Evolutionary conservation across 1,140 invertebrate species (phyloP), one percentile per base, ranked within the genome.

Genomic region (Maconellicoccus hirsutus): DNA sequence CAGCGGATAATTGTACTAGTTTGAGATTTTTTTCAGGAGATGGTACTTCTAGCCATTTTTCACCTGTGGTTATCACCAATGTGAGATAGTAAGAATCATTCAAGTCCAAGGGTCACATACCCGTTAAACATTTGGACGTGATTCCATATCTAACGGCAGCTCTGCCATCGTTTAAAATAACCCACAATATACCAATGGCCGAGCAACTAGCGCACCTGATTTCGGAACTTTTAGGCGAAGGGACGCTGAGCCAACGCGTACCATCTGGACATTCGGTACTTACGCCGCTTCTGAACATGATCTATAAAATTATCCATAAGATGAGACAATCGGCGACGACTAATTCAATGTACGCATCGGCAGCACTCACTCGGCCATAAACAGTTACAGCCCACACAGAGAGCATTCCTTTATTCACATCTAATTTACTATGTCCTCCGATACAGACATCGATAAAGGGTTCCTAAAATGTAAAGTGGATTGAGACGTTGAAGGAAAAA

Each of bases 331-430:
- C 2, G 12, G 4, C 19, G 12, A 71, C 21, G 10, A 70, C n/a
- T 21, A 22, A n/a, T 23, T 27, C 12, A 22, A n/a, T 63, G 19
- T 7, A 21, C 0, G 33, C 70, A 19, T 29, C 70, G 70, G 71
- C 26, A 73, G n/a, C n/a, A 78, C 77, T 80, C 81, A 90, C 87
- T 77, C 91, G 81, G 42, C 93, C 93, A 77, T 92, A 87, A 25
- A 92, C 89, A 33, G 93, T 95, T 42, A 96, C 89, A 21, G 92
- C 90, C 93, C 93, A 96, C 1, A 96, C 92, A 75, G 88, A 81
- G 71, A 94, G 81, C 42, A 83, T 86, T 8, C 91, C 90, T 33
- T 84, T 79, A 73, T 84, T 82, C 16, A 86, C 87, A 77, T 89
- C 89, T 70, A 90, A 87, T 71, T 94, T 84, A 77, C 87, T 86